Evolutionary conservation across 1,140 invertebrate genomes (phyloP).

Genomic region (Diprion similis): DNA sequence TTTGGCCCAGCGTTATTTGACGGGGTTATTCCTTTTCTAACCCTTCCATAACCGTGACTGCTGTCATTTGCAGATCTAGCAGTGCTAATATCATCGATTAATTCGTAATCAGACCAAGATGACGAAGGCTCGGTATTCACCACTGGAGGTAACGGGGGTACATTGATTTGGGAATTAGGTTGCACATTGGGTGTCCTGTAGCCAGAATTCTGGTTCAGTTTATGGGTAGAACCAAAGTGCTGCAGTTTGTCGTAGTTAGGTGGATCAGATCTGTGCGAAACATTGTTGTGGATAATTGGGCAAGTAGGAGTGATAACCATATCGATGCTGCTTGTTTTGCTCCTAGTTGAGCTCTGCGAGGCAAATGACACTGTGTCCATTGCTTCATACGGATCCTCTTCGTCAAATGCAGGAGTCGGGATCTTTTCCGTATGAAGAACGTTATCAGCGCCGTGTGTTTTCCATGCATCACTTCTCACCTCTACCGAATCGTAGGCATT

Average conservation of each 20-base stretch:
- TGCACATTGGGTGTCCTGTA: conserved; percentile 65
- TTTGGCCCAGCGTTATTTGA: conserved; percentile 60
- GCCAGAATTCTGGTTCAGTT: conserved; percentile 69
- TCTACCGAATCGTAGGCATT: conserved; percentile 74
- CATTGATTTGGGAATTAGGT: conserved; percentile 41
- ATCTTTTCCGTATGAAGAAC: conserved; percentile 69
- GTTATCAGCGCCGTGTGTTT: conserved; percentile 75
- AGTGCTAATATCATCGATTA: conserved; percentile 70
- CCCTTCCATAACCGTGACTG: conserved; percentile 78
- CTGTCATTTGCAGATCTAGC: conserved; percentile 78
- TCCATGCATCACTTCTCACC: conserved; percentile 77
- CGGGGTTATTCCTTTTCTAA: conserved; percentile 69
- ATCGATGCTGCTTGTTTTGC: conserved; percentile 29
- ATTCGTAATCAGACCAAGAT: conserved; percentile 72
- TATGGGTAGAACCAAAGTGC: conserved; percentile 76
- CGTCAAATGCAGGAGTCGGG: conserved; percentile 24
- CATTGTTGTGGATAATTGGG: conserved; percentile 44
- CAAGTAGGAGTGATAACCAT: conserved; percentile 34
- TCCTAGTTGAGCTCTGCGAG: conserved; percentile 39
- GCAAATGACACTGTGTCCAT: conserved; percentile 37
- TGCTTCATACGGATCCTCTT: conserved; percentile 49
- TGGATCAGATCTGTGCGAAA: conserved; percentile 39
- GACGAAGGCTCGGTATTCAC: conserved; percentile 44
- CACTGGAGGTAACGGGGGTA: conserved; percentile 54
- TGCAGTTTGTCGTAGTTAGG: conserved; percentile 79